Conservation (phyloP, 2,888 invertebrate species). For the Macrophya annulata region DNA sequence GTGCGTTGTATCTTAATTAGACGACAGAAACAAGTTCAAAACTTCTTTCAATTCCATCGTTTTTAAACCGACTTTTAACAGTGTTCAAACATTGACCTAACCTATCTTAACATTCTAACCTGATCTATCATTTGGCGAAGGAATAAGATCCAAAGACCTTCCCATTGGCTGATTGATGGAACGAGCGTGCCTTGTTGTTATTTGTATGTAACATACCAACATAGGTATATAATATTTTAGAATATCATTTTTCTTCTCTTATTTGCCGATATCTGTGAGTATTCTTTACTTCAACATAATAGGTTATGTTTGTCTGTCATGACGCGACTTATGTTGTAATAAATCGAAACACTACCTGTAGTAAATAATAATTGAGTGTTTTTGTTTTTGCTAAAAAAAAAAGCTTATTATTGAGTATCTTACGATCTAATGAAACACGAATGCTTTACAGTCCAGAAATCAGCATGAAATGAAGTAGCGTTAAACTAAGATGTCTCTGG, state of each 20-base stretch:
- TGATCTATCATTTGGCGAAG: too few relatives aligned
- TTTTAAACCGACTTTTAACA: too few relatives aligned
- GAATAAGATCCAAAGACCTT: neutral
- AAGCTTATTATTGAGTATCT: neutral
- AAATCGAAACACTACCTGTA: neutral
- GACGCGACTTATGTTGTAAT: neutral
- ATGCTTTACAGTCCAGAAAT: neutral
- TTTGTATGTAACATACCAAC: neutral
- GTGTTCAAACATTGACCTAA: too few relatives aligned
- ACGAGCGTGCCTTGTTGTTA: neutral
- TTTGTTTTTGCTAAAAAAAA: neutral
- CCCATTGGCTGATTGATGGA: neutral
- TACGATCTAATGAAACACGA: neutral
- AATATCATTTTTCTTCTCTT: neutral
- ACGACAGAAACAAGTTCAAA: too few relatives aligned
- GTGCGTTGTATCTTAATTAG: neutral
- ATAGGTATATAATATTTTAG: neutral
- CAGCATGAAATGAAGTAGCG: constrained; percentile 6
- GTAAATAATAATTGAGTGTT: neutral
- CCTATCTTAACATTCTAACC: too few relatives aligned
- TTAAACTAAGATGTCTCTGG: constrained; percentile 54
- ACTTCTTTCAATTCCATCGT: too few relatives aligned
- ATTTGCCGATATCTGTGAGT: neutral
- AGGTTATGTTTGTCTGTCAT: neutral
- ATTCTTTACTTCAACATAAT: neutral